Base-by-base conservation (phyloP, 2,797 vertebrate genomes). In the Rhinoraja longicauda region DNA sequence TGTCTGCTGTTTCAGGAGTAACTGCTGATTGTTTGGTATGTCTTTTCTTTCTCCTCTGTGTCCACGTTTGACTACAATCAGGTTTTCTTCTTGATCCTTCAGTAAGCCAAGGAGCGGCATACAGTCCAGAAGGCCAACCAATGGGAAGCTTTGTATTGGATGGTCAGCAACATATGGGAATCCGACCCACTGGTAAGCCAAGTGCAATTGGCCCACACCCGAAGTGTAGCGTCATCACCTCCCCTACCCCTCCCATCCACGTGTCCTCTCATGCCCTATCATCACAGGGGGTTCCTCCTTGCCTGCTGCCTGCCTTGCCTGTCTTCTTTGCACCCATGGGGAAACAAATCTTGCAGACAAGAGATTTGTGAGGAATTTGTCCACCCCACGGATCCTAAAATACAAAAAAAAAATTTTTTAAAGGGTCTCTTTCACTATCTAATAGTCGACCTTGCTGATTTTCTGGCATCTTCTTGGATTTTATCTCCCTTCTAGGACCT, bases 51-150 rank as follows among this genome's bases (percentile, higher is more conserved):
- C 97, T 96, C 97, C 97, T 97, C 98, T 97, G 97, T 98, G 98
- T 98, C 98, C 98, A 97, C 98, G 97, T 98, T 98, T 99, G 98
- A 99, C 99, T 98, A 99, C 98, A 99, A 98, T 99, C 98, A 99
- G 98, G 98, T 99, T 99, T 99, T 99, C 98, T 99, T 99, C 98
- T 99, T 99, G 98, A 99, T 99, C 98, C 99, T 99, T 99, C 99
- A 99, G 99, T 99, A 98, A 99, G 99, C 97, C 99, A 99, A 97
- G 99, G 99, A 98, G 99, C 99, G 95, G 98, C 98, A 0, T 99
- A 99, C 98, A 99, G 98, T 98, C 99, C 99, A 94, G 99, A 99
- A 96, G 99, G 99, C 96, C 99, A 99, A 96, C 99, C 99, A 94
- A 99, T 99, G 99, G 99, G 98, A 96, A 99, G 99, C 97, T 99